phyloP scores from a whole-genome alignment of 2,888 invertebrate species.

The Asteroscopus sphinx region DNA sequence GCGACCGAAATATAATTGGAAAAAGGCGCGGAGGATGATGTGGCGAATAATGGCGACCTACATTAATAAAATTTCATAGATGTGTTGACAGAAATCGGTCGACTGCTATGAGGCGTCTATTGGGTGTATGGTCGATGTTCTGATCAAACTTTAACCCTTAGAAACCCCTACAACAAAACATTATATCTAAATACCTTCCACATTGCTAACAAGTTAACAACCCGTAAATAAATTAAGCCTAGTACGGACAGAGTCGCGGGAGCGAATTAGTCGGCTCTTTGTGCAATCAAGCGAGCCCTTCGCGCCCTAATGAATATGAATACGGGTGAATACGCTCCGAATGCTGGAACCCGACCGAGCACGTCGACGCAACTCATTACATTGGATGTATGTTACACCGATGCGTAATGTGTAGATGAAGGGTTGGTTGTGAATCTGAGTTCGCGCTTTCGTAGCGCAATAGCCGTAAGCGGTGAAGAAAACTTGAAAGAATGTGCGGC shows the following conservation, averaged over 20 bases:
- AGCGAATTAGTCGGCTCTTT: constrained; percentile 88
- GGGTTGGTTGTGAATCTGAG: background rate
- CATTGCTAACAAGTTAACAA: constrained; percentile 72
- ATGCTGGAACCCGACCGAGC: constrained; percentile 69
- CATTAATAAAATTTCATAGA: too few species aligned
- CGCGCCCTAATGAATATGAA: constrained; percentile 88
- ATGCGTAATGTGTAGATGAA: constrained; percentile 34
- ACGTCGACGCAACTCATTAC: constrained; percentile 80
- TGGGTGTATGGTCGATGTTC: too few species aligned
- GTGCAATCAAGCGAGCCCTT: constrained; percentile 89
- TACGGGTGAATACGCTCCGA: constrained; percentile 80
- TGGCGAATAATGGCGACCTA: too few species aligned
- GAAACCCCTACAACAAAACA: constrained; percentile 50
- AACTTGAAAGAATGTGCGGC: too few species aligned
- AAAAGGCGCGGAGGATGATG: too few species aligned
- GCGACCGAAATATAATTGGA: too few species aligned
- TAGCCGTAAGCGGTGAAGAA: too few species aligned
- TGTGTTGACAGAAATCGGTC: too few species aligned
- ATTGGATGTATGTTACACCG: constrained; percentile 63
- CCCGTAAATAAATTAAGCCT: constrained; percentile 80
- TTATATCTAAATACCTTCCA: constrained; percentile 42
- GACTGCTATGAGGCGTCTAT: too few species aligned
- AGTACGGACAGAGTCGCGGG: constrained; percentile 77
- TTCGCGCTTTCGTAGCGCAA: too few species aligned
- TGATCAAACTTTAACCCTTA: constrained; percentile 23